Percentiles rank a stretch among this genome's conserved stretches.
Conservation (phyloP, 2,888 invertebrate genomes). For the Emmelina monodactyla region DNA sequence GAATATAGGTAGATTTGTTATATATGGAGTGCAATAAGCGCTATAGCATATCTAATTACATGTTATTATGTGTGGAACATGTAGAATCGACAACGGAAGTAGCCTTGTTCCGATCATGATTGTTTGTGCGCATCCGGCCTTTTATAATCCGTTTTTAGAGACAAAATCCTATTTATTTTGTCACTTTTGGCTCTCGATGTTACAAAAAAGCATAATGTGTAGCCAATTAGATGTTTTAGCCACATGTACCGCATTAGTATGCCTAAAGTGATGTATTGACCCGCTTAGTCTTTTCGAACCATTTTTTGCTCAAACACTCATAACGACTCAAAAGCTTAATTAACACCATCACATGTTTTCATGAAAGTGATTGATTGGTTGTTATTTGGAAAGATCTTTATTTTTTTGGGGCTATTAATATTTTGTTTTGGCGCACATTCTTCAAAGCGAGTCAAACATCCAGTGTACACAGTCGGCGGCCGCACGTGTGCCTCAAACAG, state of each 20-base stretch:
- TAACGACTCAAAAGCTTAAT: slow-evolving; percentile 18
- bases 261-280: too few species aligned
- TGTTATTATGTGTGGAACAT: background rate
- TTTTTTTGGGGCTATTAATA: slow-evolving; percentile 21
- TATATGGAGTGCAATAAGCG: too few species aligned
- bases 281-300: too few species aligned
- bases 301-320: too few species aligned
- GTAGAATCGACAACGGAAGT: slow-evolving; percentile 31
- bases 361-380: slow-evolving; percentile 22
- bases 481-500: slow-evolving; percentile 50
- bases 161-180: too few species aligned
- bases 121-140: slow-evolving; percentile 38
- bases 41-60: slow-evolving; percentile 2
- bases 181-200: too few species aligned
- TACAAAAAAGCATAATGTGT: too few species aligned
- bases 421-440: slow-evolving; percentile 36
- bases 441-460: slow-evolving; percentile 44
- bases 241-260: too few species aligned
- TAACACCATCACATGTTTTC: slow-evolving; percentile 17
- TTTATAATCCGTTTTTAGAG: slow-evolving; percentile 31
- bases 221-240: too few species aligned
- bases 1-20: too few species aligned
- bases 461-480: slow-evolving; percentile 37
- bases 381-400: slow-evolving; percentile 14
- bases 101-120: slow-evolving; percentile 37